These are phyloP conservation scores for Gari tellinella DNA, from an alignment of 2,888 invertebrate species.

Conservation along the genomic window DNA sequence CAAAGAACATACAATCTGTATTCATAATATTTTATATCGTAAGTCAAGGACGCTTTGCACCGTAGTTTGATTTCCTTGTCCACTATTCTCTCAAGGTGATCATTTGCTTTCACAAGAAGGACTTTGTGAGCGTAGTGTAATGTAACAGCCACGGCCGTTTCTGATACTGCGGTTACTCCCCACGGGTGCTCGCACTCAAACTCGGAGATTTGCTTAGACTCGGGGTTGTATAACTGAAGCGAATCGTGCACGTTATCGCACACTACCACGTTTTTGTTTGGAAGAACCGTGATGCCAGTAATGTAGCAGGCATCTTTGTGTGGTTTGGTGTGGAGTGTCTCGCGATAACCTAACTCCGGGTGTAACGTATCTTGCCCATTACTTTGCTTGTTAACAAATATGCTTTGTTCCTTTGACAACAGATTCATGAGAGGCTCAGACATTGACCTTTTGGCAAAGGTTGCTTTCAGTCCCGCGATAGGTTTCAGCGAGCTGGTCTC, in stretches of 20 bases:
- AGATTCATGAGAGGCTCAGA: slow-evolving; percentile 45
- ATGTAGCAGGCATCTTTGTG: slow-evolving; percentile 37
- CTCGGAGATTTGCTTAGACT: slow-evolving; percentile 32
- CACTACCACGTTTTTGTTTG: slow-evolving; percentile 34
- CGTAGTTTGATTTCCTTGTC: slow-evolving; percentile 47
- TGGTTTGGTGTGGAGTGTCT: slow-evolving; percentile 26
- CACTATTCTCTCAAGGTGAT: slow-evolving; percentile 31
- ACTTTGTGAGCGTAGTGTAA: slow-evolving; percentile 51
- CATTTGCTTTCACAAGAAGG: slow-evolving; percentile 33
- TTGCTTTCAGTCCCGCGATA: slow-evolving; percentile 41
- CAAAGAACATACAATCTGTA: slow-evolving; percentile 46
- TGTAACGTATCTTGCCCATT: slow-evolving; percentile 7
- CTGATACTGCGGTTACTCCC: slow-evolving; percentile 43
- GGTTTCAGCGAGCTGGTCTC: slow-evolving; percentile 4
- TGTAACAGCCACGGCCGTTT: slow-evolving; percentile 41
- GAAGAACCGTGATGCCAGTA: slow-evolving; percentile 28
- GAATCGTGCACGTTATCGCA: slow-evolving; percentile 53
- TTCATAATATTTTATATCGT: slow-evolving; percentile 43
- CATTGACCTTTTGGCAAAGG: slow-evolving; percentile 31
- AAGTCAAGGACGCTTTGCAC: slow-evolving; percentile 35
- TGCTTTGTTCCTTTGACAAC: slow-evolving; percentile 15
- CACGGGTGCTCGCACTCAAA: slow-evolving; percentile 44
- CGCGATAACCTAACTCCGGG: slow-evolving; percentile 16
- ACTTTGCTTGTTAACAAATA: slow-evolving; percentile 12
- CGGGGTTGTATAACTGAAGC: slow-evolving; percentile 37